Conservation (phyloP, 92 coral and sea anemone species). For the Umimayanthus chanpuru region DNA sequence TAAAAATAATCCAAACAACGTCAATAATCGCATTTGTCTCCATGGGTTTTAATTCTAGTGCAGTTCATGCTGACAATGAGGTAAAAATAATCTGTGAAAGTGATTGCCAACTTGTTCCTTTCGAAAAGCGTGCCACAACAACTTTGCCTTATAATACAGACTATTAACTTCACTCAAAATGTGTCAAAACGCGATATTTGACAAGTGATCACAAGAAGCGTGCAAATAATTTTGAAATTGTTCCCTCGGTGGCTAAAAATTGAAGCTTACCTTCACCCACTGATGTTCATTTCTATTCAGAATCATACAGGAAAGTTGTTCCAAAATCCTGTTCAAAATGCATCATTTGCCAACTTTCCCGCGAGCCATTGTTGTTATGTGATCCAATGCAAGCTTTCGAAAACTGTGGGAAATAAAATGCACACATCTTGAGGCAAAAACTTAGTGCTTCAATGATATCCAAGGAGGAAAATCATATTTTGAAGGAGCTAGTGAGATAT, state of each 20-base stretch:
- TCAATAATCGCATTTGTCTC: slow-evolving; percentile 7
- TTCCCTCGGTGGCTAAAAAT: not conserved
- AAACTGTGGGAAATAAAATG: not conserved
- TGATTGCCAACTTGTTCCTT: slow-evolving; percentile 7
- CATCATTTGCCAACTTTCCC: slow-evolving; percentile 14
- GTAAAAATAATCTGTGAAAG: slow-evolving; percentile 7
- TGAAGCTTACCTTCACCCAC: slow-evolving; percentile 7
- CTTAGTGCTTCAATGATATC: no score
- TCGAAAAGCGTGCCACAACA: slow-evolving; percentile 12
- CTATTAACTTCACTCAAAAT: slow-evolving; percentile 3
- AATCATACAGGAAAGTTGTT: slow-evolving; percentile 10
- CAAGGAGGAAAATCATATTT: no score
- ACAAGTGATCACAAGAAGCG: slow-evolving; percentile 3
- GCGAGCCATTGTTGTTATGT: slow-evolving; percentile 8
- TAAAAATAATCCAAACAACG: not conserved
- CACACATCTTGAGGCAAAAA: not conserved
- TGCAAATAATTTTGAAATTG: not conserved
- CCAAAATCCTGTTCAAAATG: slow-evolving; percentile 3
- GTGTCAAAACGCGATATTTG: slow-evolving; percentile 6
- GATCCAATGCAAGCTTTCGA: not conserved
- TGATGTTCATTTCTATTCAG: not conserved
- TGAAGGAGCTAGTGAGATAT: no score
- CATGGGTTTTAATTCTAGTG: slow-evolving; percentile 9
- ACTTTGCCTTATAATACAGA: slow-evolving; percentile 13
- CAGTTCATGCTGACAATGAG: slow-evolving; percentile 3